phyloP scores from a whole-genome alignment of 2,888 invertebrate species.

The Caenorhabditis sp. region DNA sequence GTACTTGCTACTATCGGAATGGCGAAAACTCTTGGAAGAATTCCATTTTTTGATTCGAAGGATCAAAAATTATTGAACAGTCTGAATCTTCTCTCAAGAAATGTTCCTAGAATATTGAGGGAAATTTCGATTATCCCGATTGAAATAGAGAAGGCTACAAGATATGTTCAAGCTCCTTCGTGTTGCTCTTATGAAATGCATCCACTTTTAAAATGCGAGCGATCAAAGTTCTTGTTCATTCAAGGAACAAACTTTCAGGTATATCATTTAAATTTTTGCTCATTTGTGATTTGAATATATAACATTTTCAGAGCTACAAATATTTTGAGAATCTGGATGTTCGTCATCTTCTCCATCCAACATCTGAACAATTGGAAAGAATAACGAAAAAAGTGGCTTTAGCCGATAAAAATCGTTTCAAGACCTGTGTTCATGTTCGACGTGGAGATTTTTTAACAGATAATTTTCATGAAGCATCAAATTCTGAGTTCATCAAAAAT shows the following conservation, averaged over 20 bases:
- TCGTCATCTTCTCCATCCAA: not conserved
- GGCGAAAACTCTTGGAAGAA: constrained; percentile 22
- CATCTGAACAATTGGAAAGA: not conserved
- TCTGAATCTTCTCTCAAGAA: not conserved
- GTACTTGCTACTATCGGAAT: constrained; percentile 26
- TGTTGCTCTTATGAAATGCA: constrained; percentile 21
- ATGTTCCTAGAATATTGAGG: constrained; percentile 4
- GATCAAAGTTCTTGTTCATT: constrained; percentile 11
- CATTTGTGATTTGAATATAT: not conserved
- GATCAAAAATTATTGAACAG: constrained; percentile 11
- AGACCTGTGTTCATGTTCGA: constrained; percentile 27
- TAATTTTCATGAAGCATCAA: constrained; percentile 23
- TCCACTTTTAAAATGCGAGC: constrained; percentile 19
- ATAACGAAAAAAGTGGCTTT: not conserved
- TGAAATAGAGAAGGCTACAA: not conserved
- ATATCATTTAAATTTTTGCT: not conserved
- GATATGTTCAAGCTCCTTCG: not conserved
- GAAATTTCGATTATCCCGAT: constrained; percentile 17
- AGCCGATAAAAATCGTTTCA: not conserved
- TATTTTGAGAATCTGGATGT: constrained; percentile 16
- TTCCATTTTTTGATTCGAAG: constrained; percentile 26
- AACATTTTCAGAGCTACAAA: constrained; percentile 27
- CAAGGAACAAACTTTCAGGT: constrained; percentile 32
- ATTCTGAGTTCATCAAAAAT: constrained; percentile 9
- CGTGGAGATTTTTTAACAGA: constrained; percentile 27